Evolutionary conservation across 1,140 invertebrate genomes (phyloP).

Genomic region (Paralvinella palmiformis): DNA sequence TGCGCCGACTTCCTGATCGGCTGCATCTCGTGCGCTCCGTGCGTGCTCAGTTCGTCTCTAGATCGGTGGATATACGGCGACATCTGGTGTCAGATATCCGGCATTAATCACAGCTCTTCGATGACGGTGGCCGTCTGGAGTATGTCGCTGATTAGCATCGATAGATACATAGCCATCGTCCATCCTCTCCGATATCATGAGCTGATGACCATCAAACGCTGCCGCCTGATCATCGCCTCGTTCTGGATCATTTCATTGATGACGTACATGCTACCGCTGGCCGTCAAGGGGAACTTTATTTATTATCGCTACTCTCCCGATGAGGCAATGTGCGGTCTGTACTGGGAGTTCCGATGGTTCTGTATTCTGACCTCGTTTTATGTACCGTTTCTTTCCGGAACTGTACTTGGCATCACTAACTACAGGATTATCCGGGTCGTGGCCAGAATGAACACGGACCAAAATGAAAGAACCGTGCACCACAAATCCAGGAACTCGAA

Average conservation of each 20-base stretch:
- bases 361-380: conserved; percentile 23
- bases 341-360: conserved; percentile 24
- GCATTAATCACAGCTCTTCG: conserved; percentile 23
- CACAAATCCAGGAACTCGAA: no score
- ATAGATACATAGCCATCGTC: conserved; percentile 25
- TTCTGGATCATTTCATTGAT: conserved; percentile 20
- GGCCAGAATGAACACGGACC: not conserved
- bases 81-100: conserved; percentile 24
- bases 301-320: conserved; percentile 20
- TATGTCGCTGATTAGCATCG: conserved; percentile 23
- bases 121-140: conserved; percentile 26
- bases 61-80: conserved; percentile 23
- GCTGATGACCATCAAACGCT: conserved; percentile 12
- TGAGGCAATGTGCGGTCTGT: conserved; percentile 24
- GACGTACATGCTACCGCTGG: conserved; percentile 19
- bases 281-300: conserved; percentile 15
- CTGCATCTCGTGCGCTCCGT: conserved; percentile 21
- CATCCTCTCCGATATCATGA: conserved; percentile 21
- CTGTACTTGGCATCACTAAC: conserved; percentile 20
- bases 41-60: conserved; percentile 9
- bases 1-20: conserved; percentile 22
- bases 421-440: conserved; percentile 18
- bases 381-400: conserved; percentile 20
- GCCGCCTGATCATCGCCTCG: not conserved
- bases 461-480: no score